phyloP scores from a whole-genome alignment of 2,797 vertebrate species.

The Odontamblyopus lacepedii region DNA sequence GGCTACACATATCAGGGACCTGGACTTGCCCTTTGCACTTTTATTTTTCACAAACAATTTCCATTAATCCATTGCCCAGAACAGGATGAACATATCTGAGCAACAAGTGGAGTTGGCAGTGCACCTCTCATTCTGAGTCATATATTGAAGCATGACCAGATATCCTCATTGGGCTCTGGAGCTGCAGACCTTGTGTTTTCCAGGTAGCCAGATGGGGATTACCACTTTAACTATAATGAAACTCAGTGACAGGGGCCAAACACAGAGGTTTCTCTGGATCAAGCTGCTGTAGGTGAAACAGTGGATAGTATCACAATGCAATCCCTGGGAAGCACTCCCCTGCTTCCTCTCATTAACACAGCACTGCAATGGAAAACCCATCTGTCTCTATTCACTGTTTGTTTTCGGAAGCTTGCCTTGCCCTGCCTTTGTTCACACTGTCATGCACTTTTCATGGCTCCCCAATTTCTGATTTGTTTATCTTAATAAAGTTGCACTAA shows the following conservation, averaged over 20 bases:
- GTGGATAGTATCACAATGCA: conserved; percentile 71
- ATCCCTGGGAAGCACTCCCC: conserved; percentile 77
- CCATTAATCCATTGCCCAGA: conserved; percentile 55
- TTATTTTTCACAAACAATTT: conserved; percentile 58
- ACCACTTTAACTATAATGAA: conserved; percentile 45
- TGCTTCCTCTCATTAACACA: conserved; percentile 78
- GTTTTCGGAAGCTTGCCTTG: conserved; percentile 74
- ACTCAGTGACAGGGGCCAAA: conserved; percentile 51
- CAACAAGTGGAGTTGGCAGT: conserved; percentile 57
- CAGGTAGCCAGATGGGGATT: conserved; percentile 62
- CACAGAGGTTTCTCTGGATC: conserved; percentile 68
- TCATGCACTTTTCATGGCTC: conserved; percentile 63
- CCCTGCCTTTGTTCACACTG: conserved; percentile 75
- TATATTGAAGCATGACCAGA: conserved; percentile 54
- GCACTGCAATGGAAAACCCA: conserved; percentile 77
- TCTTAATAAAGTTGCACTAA: neutral
- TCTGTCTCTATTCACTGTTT: conserved; percentile 72
- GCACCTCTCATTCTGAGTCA: conserved; percentile 41
- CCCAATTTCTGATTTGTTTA: conserved; percentile 41
- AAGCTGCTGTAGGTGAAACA: conserved; percentile 53
- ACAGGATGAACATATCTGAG: conserved; percentile 65
- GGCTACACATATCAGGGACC: conserved; percentile 45
- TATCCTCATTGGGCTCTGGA: conserved; percentile 52
- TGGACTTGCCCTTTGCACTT: conserved; percentile 36
- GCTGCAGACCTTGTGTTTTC: conserved; percentile 51